A percentile compares a stretch with the other conserved stretches of the same genome.
Conservation (phyloP, 2,113 vertebrate species). For the Columba livia region DNA sequence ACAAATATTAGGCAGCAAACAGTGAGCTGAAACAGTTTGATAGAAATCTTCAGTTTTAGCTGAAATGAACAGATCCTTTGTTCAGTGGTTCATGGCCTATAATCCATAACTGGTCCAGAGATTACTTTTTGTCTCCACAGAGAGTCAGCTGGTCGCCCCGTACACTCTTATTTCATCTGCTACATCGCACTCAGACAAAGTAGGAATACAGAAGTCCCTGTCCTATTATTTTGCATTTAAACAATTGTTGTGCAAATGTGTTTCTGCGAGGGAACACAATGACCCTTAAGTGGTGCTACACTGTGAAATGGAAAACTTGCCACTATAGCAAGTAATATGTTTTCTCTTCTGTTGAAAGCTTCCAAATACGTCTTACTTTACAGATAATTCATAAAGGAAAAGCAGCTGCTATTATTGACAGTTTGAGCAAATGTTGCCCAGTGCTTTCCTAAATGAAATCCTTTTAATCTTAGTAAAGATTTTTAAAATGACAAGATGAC, state of each 20-base stretch:
- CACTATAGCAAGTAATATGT: not conserved
- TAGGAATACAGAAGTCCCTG: not conserved
- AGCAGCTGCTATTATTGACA: constrained; percentile 4
- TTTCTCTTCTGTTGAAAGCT: constrained; percentile 17
- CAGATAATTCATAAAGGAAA: constrained; percentile 9
- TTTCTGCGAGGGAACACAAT: not conserved
- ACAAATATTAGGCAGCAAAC: constrained; percentile 1
- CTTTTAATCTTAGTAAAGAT: constrained; percentile 16
- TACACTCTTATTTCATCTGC: not conserved
- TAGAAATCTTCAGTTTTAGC: not conserved
- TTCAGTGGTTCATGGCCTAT: not conserved
- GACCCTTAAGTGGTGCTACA: not conserved
- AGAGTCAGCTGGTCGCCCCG: not conserved
- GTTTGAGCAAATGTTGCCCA: not conserved
- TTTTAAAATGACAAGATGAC: constrained; percentile 20
- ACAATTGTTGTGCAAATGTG: not conserved
- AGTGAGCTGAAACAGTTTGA: not conserved
- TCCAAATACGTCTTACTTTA: not conserved
- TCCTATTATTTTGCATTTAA: not conserved
- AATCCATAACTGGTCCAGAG: not conserved
- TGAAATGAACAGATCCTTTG: not conserved
- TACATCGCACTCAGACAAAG: not conserved
- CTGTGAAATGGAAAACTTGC: constrained; percentile 2
- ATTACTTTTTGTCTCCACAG: not conserved
- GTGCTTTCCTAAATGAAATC: not conserved